A percentile compares a stretch with the other conserved stretches of the same genome.
These are phyloP conservation scores for Hirtodrosophila alboralis DNA, from an alignment of 2,888 invertebrate species.

Conservation along the genomic window DNA sequence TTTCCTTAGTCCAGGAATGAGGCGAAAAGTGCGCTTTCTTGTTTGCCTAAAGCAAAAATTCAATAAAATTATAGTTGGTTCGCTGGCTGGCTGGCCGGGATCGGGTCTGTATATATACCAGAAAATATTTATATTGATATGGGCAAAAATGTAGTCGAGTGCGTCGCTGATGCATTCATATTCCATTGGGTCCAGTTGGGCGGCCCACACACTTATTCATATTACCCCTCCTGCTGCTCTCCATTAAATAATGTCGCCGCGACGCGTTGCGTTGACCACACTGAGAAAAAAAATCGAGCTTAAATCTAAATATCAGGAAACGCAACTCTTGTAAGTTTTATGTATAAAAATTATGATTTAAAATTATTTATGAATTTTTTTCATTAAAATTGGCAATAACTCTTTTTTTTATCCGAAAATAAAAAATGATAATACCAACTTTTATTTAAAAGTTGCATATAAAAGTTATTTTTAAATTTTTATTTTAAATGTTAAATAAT, in stretches of 20 bases:
- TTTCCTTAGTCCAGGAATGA: constrained; percentile 20
- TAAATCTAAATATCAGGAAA: no score
- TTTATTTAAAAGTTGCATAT: no score
- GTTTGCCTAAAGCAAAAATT: constrained; percentile 62
- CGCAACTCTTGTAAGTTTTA: no score
- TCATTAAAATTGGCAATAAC: no score
- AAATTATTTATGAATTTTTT: no score
- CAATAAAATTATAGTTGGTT: constrained; percentile 73
- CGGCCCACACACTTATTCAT: constrained; percentile 17
- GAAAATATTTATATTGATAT: constrained; percentile 50
- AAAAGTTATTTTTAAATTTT: no score
- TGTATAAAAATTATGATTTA: no score
- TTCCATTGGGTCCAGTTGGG: constrained; percentile 78
- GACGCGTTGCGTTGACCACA: constrained; percentile 35
- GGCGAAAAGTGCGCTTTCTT: constrained; percentile 70
- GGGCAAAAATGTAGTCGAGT: constrained; percentile 23
- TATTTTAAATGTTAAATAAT: no score
- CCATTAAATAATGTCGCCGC: constrained; percentile 70
- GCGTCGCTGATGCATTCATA: constrained; percentile 72
- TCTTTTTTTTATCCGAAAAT: no score
- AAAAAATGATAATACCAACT: no score
- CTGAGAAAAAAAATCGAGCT: background rate
- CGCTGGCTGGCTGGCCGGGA: constrained; percentile 11
- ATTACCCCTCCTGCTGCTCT: constrained; percentile 6
- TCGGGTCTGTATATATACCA: constrained; percentile 18